phyloP scores from a whole-genome alignment of 2,797 vertebrate genomes.

The Tapera naevia region DNA sequence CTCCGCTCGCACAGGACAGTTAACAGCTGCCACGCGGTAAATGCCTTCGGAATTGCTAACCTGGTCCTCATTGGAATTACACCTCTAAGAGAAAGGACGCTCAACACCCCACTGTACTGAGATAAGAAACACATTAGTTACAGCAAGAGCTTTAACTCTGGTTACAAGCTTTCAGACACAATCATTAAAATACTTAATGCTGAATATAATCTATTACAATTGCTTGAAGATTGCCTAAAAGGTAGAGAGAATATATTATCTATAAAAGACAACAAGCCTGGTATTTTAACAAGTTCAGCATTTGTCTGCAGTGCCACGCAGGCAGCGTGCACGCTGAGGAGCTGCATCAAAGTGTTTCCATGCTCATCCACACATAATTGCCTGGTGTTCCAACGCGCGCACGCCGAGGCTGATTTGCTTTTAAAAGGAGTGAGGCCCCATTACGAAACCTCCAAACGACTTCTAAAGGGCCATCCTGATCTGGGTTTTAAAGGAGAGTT shows the following conservation, averaged over 20 bases:
- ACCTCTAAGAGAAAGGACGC: neutral
- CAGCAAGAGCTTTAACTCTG: neutral
- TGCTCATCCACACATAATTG: neutral
- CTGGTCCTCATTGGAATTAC: neutral
- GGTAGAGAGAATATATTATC: neutral
- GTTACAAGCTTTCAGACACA: constrained; percentile 5
- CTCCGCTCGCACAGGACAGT: neutral
- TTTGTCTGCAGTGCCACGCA: neutral
- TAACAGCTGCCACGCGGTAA: neutral
- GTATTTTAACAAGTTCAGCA: neutral
- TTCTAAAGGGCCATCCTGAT: neutral
- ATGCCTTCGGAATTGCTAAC: neutral
- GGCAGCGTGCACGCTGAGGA: neutral
- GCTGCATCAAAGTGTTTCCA: neutral
- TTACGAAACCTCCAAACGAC: neutral
- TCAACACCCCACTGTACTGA: neutral
- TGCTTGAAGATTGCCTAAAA: neutral
- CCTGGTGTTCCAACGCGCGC: neutral
- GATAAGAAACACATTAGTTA: neutral
- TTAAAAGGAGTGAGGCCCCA: neutral
- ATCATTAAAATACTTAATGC: neutral
- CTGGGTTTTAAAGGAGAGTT: neutral
- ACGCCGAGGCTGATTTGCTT: neutral
- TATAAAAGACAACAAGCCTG: neutral
- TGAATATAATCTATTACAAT: neutral